Conservation (phyloP, 2,797 vertebrate genomes). For the Salmo trutta region DNA sequence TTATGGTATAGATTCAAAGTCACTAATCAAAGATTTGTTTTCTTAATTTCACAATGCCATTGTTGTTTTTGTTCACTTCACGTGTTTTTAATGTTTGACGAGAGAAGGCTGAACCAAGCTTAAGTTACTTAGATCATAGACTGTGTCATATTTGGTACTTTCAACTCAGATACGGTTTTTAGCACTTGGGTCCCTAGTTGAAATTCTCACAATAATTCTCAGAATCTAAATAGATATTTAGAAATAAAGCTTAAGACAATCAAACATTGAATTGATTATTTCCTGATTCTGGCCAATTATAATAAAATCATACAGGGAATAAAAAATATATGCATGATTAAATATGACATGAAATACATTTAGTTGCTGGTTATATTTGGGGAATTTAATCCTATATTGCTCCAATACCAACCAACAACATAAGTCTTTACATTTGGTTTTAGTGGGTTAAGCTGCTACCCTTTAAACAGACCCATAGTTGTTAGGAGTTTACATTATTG, state of each 20-base stretch:
- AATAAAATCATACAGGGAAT: conserved; percentile 17
- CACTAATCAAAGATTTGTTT: conserved; percentile 11
- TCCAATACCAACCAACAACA: too few relatives aligned
- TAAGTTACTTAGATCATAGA: conserved; percentile 14
- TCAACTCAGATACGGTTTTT: conserved; percentile 33
- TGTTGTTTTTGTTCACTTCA: conserved; percentile 37
- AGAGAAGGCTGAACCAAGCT: conserved; percentile 29
- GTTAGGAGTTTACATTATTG: conserved; percentile 42
- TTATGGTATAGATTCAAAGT: conserved; percentile 61
- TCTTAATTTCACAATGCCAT: neutral
- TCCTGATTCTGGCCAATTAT: conserved; percentile 14
- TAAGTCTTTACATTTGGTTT: neutral
- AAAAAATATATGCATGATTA: neutral
- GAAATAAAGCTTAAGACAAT: conserved; percentile 72
- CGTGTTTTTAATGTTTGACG: conserved; percentile 44
- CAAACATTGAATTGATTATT: conserved; percentile 42
- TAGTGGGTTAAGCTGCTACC: conserved; percentile 44
- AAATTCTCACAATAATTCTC: conserved; percentile 21
- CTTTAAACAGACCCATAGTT: conserved; percentile 51
- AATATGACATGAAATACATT: neutral
- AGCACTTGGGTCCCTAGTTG: conserved; percentile 56
- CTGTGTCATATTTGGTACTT: conserved; percentile 36
- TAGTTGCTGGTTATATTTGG: neutral
- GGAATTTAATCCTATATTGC: neutral
- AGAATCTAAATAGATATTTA: conserved; percentile 32